Conservation (phyloP, 1,140 invertebrate species). For the Tribolium madens region DNA sequence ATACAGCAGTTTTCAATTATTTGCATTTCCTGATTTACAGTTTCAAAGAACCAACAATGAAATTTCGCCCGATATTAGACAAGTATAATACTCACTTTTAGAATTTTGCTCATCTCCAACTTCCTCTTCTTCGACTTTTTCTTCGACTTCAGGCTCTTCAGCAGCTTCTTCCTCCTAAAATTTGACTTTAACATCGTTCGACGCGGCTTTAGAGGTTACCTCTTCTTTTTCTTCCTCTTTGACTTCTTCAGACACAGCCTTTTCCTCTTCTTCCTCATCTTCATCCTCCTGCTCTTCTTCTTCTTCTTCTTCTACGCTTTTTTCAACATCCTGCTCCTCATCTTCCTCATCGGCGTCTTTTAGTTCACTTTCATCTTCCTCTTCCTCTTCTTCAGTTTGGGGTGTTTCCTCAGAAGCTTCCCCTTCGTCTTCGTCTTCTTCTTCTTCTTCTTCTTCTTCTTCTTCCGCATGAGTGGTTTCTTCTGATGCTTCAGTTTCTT, state of each 20-base stretch:
- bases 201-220: constrained; percentile 29
- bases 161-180: constrained; percentile 9
- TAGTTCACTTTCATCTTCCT: constrained; percentile 59
- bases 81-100: constrained; percentile 63
- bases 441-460: constrained; percentile 59
- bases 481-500: no score
- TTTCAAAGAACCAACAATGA: constrained; percentile 15
- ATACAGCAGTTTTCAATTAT: constrained; percentile 62
- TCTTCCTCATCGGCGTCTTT: constrained; percentile 60
- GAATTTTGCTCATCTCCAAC: constrained; percentile 57
- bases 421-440: constrained; percentile 63
- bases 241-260: constrained; percentile 61
- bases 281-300: constrained; percentile 49
- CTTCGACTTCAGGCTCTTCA: constrained; percentile 55
- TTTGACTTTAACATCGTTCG: constrained; percentile 43
- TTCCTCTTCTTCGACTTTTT: constrained; percentile 63
- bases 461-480: constrained; percentile 60
- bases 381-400: constrained; percentile 61
- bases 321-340: constrained; percentile 55
- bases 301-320: constrained; percentile 59
- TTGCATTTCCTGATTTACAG: constrained; percentile 39
- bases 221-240: constrained; percentile 64
- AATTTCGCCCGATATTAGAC: background rate
- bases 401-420: constrained; percentile 60
- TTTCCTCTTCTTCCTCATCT: constrained; percentile 59